Conservation (phyloP, 1,140 invertebrate genomes). For the Bombus pyrosoma region DNA sequence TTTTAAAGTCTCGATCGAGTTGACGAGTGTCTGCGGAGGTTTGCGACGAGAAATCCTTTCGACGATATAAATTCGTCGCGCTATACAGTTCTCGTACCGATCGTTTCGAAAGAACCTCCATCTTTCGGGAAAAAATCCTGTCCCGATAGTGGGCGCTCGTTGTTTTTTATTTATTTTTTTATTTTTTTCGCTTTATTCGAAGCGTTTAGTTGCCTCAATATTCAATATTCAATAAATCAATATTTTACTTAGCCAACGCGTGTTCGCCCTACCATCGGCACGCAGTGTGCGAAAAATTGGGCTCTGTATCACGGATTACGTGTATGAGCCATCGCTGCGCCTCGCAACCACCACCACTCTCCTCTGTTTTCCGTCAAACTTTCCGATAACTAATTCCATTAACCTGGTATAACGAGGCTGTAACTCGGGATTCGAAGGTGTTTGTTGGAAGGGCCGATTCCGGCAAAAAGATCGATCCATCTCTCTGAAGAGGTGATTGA, state of each 20-base stretch:
- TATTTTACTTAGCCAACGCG: slow-evolving; percentile 17
- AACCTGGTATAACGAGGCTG: background rate
- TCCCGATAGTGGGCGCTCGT: background rate
- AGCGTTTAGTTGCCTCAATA: slow-evolving; percentile 10
- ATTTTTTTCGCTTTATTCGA: background rate
- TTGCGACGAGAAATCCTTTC: slow-evolving; percentile 55
- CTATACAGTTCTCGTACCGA: background rate
- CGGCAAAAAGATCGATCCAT: too few relatives aligned
- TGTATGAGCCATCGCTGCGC: background rate
- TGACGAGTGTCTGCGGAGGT: slow-evolving; percentile 61
- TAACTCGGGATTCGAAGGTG: background rate
- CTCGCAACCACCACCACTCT: background rate
- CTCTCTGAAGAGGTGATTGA: too few relatives aligned
- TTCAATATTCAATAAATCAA: slow-evolving; percentile 28
- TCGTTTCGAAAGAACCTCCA: background rate
- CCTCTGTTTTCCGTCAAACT: background rate
- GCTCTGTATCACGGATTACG: background rate
- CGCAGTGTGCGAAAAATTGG: background rate
- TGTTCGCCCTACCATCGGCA: background rate
- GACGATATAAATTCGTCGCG: slow-evolving; percentile 35
- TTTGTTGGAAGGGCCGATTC: too few relatives aligned
- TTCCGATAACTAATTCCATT: slow-evolving; percentile 3
- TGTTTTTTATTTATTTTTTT: background rate
- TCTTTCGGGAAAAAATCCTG: background rate
- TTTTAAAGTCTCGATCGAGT: slow-evolving; percentile 68